Percentiles rank a stretch among this genome's conserved stretches.
Conservation (phyloP, 2,888 invertebrate genomes). For the Ectropis crepuscularia region DNA sequence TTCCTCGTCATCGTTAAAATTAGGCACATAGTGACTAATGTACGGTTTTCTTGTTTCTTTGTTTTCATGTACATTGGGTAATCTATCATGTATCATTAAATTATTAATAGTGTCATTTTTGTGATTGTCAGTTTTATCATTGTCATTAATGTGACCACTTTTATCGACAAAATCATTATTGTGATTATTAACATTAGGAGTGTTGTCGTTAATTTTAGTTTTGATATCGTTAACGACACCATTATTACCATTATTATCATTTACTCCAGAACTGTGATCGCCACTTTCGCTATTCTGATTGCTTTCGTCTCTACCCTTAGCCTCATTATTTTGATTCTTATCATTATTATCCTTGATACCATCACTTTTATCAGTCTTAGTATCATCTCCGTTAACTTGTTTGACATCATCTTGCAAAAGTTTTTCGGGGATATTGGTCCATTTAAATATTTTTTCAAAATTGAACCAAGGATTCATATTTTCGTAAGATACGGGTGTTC, state of each 20-base stretch:
- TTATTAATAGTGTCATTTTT: background rate
- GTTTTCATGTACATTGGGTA: no score
- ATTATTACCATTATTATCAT: background rate
- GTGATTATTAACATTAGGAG: background rate
- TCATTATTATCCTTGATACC: background rate
- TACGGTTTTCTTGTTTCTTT: background rate
- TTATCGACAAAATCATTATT: background rate
- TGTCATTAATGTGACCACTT: background rate
- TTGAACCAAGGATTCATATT: background rate
- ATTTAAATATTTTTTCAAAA: background rate
- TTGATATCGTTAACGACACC: background rate
- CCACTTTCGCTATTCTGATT: background rate
- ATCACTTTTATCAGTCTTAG: background rate
- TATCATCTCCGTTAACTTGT: no score
- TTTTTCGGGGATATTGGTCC: background rate
- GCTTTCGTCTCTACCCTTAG: background rate
- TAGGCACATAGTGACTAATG: background rate
- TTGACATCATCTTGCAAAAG: background rate
- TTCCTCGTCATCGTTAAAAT: conserved; percentile 4
- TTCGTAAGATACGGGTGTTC: background rate
- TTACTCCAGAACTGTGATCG: background rate
- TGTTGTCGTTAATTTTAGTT: background rate
- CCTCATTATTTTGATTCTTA: background rate
- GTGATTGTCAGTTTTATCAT: no score
- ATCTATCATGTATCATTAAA: background rate